Conservation (phyloP, 2,797 vertebrate species). For the Fistularia commersonii region DNA sequence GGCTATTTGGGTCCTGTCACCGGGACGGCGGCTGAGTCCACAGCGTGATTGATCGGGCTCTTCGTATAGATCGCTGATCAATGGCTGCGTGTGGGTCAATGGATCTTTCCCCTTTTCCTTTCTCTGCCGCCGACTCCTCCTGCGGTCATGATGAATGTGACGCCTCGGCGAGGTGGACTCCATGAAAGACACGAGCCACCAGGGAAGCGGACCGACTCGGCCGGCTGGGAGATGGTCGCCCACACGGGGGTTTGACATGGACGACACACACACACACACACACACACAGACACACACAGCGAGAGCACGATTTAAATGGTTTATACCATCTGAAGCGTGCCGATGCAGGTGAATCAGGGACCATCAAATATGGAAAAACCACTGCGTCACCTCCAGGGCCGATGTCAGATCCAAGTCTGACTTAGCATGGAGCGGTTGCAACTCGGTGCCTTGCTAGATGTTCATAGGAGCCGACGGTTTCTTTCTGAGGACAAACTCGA, state of each 20-base stretch:
- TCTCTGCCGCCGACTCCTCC: conserved; percentile 23
- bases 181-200: conserved; percentile 73
- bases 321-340: too few relatives aligned
- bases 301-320: neutral
- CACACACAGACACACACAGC: too few relatives aligned
- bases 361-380: too few relatives aligned
- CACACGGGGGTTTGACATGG: conserved; percentile 44
- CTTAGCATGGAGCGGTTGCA: too few relatives aligned
- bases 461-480: too few relatives aligned
- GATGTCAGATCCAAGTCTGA: too few relatives aligned
- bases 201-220: conserved; percentile 57
- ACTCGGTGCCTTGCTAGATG: too few relatives aligned
- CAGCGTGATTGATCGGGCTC: conserved; percentile 90
- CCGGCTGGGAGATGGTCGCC: conserved; percentile 62
- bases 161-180: conserved; percentile 38
- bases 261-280: conserved; percentile 11
- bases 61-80: conserved; percentile 85
- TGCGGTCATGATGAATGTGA: conserved; percentile 51
- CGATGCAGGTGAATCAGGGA: too few relatives aligned
- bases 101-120: conserved; percentile 43
- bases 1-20: conserved; percentile 87
- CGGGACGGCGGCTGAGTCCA: conserved; percentile 79
- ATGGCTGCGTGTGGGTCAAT: conserved; percentile 73
- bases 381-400: too few relatives aligned
- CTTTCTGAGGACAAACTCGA: too few relatives aligned